A percentile compares a stretch with the other conserved stretches of the same genome.
These are phyloP conservation scores for Rhyacichthys aspro DNA, from an alignment of 2,797 vertebrate species.

Conservation along the genomic window DNA sequence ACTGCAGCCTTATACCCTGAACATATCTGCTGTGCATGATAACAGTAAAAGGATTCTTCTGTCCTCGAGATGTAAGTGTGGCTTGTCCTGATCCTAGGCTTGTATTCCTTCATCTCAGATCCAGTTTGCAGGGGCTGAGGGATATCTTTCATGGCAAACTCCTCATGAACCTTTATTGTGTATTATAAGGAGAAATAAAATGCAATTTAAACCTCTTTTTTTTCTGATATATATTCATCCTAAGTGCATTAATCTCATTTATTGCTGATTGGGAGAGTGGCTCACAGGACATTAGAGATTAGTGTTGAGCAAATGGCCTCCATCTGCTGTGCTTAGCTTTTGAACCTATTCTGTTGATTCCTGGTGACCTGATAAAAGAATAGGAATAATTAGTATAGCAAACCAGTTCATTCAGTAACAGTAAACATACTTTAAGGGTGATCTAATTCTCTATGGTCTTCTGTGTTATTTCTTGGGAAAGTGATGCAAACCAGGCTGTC, in stretches of 20 bases:
- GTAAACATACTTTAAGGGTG: slow-evolving; percentile 43
- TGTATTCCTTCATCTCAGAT: slow-evolving; percentile 26
- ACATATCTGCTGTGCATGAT: slow-evolving; percentile 54
- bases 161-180: slow-evolving; percentile 48
- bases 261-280: slow-evolving; percentile 25
- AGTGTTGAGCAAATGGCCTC: slow-evolving; percentile 23
- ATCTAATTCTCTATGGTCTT: slow-evolving; percentile 25
- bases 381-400: slow-evolving; percentile 37
- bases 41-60: slow-evolving; percentile 63
- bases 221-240: slow-evolving; percentile 60
- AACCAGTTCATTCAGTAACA: slow-evolving; percentile 24
- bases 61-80: slow-evolving; percentile 47
- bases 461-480: slow-evolving; percentile 37
- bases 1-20: slow-evolving; percentile 25
- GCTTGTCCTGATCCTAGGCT: slow-evolving; percentile 23
- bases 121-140: slow-evolving; percentile 29
- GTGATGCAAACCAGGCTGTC: slow-evolving; percentile 34
- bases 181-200: slow-evolving; percentile 17
- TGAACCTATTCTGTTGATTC: slow-evolving; percentile 37
- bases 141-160: slow-evolving; percentile 55
- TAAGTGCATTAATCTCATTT: slow-evolving; percentile 47
- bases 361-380: slow-evolving; percentile 48
- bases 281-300: slow-evolving; percentile 39
- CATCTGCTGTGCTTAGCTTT: slow-evolving; percentile 44
- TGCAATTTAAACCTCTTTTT: slow-evolving; percentile 12